Conservation (phyloP, 2,113 vertebrate species). For the Aptenodytes forsteri region DNA sequence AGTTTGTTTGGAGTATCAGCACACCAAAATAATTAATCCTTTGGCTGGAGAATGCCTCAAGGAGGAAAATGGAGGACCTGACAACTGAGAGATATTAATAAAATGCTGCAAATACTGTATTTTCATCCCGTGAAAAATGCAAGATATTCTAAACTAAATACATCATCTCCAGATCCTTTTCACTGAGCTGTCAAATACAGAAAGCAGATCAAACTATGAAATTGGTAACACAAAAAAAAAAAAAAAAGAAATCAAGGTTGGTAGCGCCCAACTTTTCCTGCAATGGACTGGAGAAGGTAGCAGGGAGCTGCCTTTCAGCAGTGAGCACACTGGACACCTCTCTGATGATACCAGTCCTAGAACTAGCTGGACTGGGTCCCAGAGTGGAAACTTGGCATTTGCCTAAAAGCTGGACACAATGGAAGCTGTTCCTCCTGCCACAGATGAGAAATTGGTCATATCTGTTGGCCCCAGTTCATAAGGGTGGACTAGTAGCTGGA, state of each 20-base stretch:
- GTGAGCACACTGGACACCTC: neutral
- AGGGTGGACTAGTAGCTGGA: slow-evolving; percentile 33
- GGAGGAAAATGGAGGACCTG: neutral
- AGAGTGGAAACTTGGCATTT: slow-evolving; percentile 61
- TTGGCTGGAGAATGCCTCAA: neutral
- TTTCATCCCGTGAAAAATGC: neutral
- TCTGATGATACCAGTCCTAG: neutral
- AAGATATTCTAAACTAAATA: neutral
- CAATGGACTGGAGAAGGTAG: neutral
- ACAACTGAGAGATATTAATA: neutral
- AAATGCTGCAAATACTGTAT: neutral
- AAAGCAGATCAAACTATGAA: neutral
- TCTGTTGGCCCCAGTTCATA: slow-evolving; percentile 44
- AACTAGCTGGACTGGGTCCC: slow-evolving; percentile 30
- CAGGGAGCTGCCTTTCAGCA: neutral
- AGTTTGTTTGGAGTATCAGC: neutral
- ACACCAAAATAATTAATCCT: neutral
- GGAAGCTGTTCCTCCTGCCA: slow-evolving; percentile 37
- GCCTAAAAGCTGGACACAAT: slow-evolving; percentile 40
- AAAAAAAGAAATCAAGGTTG: neutral
- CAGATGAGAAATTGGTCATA: slow-evolving; percentile 26
- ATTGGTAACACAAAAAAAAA: neutral
- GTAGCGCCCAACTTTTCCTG: neutral
- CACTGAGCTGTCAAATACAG: neutral
- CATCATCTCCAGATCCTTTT: neutral